Evolutionary conservation across 2,113 vertebrate genomes (phyloP).

Genomic region (Mesembrinibis cayennensis): DNA sequence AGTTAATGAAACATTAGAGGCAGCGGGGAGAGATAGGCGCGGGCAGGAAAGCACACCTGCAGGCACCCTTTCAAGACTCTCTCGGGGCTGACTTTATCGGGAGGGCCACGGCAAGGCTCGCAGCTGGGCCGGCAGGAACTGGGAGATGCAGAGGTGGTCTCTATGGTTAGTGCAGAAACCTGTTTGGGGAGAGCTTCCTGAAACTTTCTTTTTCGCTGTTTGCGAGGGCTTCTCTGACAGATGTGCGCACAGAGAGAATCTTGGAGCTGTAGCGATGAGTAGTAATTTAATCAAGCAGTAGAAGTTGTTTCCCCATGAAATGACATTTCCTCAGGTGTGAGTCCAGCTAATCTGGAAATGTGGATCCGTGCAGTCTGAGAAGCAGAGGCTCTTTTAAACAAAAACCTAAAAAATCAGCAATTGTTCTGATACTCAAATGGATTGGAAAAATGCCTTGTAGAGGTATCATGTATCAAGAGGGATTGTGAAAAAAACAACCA

Average conservation of each 20-base stretch:
- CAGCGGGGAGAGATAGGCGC: neutral
- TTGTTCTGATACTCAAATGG: neutral
- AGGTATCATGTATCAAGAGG: neutral
- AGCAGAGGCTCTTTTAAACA: neutral
- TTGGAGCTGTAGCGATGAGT: neutral
- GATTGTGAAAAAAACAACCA: neutral
- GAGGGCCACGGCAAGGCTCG: neutral
- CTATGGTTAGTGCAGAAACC: slow-evolving; percentile 53
- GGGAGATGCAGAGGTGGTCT: slow-evolving; percentile 42
- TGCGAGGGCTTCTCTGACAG: neutral
- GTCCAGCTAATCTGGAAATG: neutral
- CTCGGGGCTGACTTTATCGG: neutral
- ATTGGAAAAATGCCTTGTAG: neutral
- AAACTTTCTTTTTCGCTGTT: slow-evolving; percentile 11
- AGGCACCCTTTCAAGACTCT: neutral
- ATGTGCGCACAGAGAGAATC: neutral
- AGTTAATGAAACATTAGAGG: neutral
- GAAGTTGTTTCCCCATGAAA: neutral
- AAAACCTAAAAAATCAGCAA: neutral
- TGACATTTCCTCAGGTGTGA: neutral
- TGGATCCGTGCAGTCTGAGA: neutral
- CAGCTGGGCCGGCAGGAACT: slow-evolving; percentile 47
- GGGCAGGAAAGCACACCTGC: slow-evolving; percentile 57
- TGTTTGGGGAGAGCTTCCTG: slow-evolving; percentile 41
- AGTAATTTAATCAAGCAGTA: neutral